Conservation (phyloP, 92 coral and sea anemone genomes). For the Palythoa grandis region DNA sequence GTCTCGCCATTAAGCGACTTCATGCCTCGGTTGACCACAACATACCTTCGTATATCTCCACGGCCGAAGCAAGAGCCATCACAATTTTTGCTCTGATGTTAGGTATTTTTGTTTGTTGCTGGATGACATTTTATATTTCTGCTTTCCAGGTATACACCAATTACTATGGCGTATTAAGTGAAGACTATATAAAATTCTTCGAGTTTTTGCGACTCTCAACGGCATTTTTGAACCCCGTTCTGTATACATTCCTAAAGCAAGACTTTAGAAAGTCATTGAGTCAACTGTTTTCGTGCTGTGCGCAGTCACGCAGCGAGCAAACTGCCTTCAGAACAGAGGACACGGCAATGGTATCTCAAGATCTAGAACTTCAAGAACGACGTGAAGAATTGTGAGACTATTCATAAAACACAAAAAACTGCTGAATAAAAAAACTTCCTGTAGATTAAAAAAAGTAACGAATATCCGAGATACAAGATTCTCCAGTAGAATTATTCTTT, state of each 20-base stretch:
- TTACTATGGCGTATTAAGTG: constrained; percentile 47
- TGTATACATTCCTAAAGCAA: constrained; percentile 88
- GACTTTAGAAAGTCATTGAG: constrained; percentile 81
- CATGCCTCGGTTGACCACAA: constrained; percentile 48
- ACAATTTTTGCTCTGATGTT: constrained; percentile 90
- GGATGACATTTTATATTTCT: constrained; percentile 90
- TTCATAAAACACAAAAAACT: no score
- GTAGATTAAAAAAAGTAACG: no score
- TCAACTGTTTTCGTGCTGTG: neutral
- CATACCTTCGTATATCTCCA: constrained; percentile 15
- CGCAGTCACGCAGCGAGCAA: constrained; percentile 3
- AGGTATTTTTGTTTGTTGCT: constrained; percentile 84
- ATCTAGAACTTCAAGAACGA: neutral
- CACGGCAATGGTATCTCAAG: constrained; percentile 27
- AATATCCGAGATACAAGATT: no score
- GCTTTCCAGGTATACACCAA: constrained; percentile 68
- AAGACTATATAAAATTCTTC: constrained; percentile 61
- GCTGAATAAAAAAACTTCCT: no score
- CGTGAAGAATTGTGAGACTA: neutral
- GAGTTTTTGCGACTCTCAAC: constrained; percentile 92
- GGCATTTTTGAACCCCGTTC: constrained; percentile 85
- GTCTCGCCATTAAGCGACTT: constrained; percentile 70
- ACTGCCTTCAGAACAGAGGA: constrained; percentile 21
- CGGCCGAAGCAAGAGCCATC: constrained; percentile 87
- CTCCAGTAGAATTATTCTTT: no score